Conservation (phyloP, 2,113 vertebrate species). For the Strigops habroptila region DNA sequence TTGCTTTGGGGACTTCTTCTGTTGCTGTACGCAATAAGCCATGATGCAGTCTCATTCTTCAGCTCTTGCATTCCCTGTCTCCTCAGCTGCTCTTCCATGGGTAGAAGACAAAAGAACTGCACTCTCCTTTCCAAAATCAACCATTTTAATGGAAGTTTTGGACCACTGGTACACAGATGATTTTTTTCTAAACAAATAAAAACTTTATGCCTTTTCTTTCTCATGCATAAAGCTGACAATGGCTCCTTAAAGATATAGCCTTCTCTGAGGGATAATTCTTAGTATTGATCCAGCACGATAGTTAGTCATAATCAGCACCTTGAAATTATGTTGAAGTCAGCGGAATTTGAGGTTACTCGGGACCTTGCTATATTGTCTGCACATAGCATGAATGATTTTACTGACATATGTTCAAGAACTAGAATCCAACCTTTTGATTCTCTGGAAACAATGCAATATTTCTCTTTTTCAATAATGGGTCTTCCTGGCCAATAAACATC, state of each 20-base stretch:
- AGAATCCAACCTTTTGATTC: background rate
- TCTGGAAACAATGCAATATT: background rate
- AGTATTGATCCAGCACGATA: background rate
- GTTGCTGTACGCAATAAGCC: slow-evolving; percentile 29
- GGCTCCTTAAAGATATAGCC: background rate
- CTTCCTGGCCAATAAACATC: background rate
- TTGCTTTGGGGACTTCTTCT: slow-evolving; percentile 67
- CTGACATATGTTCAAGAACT: background rate
- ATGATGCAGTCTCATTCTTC: background rate
- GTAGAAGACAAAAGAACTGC: background rate
- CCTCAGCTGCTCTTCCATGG: background rate
- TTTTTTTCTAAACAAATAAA: background rate
- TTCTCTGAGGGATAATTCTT: background rate
- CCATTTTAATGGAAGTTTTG: background rate
- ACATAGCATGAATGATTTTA: background rate
- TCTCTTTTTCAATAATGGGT: background rate
- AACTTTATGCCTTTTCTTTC: background rate
- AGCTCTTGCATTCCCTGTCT: slow-evolving; percentile 17
- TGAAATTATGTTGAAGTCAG: background rate
- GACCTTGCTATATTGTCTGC: background rate
- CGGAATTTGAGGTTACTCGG: background rate
- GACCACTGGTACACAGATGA: background rate
- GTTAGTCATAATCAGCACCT: background rate
- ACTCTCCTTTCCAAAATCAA: background rate
- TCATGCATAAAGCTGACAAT: background rate